These are phyloP conservation scores for Eledona agricola DNA, from an alignment of 2,888 invertebrate species.

Conservation along the genomic window DNA sequence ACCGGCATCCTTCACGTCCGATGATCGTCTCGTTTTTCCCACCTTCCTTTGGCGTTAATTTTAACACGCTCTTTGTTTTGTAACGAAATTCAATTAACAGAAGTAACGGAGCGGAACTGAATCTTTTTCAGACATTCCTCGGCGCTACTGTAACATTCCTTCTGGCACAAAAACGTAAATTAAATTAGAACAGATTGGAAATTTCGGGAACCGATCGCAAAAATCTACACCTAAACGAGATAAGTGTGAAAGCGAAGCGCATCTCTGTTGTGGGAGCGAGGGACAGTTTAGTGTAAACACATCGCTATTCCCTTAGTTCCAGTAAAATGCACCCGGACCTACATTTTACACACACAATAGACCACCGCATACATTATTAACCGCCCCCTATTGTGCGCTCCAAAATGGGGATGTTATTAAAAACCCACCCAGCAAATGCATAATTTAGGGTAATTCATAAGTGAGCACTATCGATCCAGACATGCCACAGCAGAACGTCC, in stretches of 20 bases:
- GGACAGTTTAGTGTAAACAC: conserved; percentile 10
- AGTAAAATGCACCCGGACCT: conserved; percentile 3
- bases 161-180: conserved; percentile 2
- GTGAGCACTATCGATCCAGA: background rate
- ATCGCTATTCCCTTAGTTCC: conserved; percentile 1
- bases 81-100: conserved; percentile 23
- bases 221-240: no score
- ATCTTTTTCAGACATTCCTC: no score
- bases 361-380: conserved; percentile 17
- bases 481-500: no score
- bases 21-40: background rate
- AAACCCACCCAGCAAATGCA: conserved; percentile 2
- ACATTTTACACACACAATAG: conserved; percentile 20
- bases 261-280: conserved; percentile 15
- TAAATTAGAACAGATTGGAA: background rate
- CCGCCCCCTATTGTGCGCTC: conserved; percentile 21
- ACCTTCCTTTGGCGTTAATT: conserved; percentile 7
- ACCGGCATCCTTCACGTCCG: background rate
- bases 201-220: no score
- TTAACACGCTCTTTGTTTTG: conserved; percentile 25
- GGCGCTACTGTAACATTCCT: no score
- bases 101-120: conserved; percentile 22
- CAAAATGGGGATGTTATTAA: conserved; percentile 4
- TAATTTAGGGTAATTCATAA: conserved; percentile 7
- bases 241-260: conserved; percentile 1